These are phyloP conservation scores for Zelostemma sp. DNA, from an alignment of 1,140 invertebrate genomes.

Conservation along the genomic window DNA sequence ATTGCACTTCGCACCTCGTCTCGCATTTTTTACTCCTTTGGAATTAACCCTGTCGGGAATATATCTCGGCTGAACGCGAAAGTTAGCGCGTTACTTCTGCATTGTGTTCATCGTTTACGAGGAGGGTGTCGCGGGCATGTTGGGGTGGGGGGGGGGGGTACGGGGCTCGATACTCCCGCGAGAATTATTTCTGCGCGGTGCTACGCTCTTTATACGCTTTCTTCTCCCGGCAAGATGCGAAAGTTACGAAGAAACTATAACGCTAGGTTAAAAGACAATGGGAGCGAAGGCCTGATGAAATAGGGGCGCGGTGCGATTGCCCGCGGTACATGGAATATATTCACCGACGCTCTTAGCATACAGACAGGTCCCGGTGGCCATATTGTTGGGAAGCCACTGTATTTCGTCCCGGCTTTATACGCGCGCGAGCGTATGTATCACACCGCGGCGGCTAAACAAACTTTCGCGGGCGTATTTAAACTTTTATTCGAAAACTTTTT, in stretches of 20 bases:
- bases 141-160: neutral
- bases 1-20: too few species aligned
- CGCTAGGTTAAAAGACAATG: slow-evolving; percentile 14
- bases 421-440: slow-evolving; percentile 7
- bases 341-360: slow-evolving; percentile 46
- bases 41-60: neutral
- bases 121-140: neutral
- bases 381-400: slow-evolving; percentile 52
- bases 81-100: slow-evolving; percentile 1
- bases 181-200: slow-evolving; percentile 11
- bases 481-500: slow-evolving; percentile 69
- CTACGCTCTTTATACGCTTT: slow-evolving; percentile 9
- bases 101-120: slow-evolving; percentile 7
- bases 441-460: slow-evolving; percentile 49
- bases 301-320: slow-evolving; percentile 16
- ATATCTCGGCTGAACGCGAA: neutral
- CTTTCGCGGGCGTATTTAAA: slow-evolving; percentile 63
- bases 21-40: neutral
- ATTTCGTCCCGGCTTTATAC: slow-evolving; percentile 7
- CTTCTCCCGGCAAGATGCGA: slow-evolving; percentile 3
- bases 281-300: slow-evolving; percentile 9
- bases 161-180: slow-evolving; percentile 5
- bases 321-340: slow-evolving; percentile 12
- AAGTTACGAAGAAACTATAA: slow-evolving; percentile 10
- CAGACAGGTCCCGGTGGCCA: slow-evolving; percentile 53